phyloP scores from a whole-genome alignment of 1,140 invertebrate genomes.

The Neuroterus valhalla region DNA sequence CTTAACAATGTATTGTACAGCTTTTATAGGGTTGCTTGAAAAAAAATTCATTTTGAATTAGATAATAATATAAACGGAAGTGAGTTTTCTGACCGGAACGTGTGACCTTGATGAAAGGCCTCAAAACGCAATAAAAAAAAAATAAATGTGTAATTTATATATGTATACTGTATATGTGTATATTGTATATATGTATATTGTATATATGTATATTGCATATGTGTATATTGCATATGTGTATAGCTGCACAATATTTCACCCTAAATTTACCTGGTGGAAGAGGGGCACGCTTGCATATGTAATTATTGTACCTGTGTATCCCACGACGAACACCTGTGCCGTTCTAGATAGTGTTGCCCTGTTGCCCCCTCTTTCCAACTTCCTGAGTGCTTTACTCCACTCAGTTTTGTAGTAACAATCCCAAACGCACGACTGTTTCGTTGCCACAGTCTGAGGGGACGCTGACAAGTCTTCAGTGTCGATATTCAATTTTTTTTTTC shows the following conservation, averaged over 20 bases:
- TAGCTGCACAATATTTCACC: neutral
- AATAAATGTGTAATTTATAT: neutral
- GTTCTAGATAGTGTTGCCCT: constrained; percentile 38
- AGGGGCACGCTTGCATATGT: constrained; percentile 34
- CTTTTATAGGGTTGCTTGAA: too few relatives aligned
- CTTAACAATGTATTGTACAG: too few relatives aligned
- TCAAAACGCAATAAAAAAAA: neutral
- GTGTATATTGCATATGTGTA: neutral
- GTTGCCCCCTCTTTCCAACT: constrained; percentile 60
- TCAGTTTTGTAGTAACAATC: constrained; percentile 62
- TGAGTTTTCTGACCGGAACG: constrained; percentile 18
- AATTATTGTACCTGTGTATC: constrained; percentile 45
- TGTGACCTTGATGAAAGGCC: constrained; percentile 22
- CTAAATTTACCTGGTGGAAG: constrained; percentile 19
- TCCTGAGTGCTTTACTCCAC: constrained; percentile 61
- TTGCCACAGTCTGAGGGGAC: constrained; percentile 49
- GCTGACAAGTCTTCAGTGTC: constrained; percentile 24
- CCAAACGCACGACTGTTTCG: constrained; percentile 48
- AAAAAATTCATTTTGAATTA: neutral
- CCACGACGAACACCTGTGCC: constrained; percentile 61
- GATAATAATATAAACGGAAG: neutral
- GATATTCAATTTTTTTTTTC: constrained; percentile 7
- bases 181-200: neutral
- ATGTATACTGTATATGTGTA: too few relatives aligned
- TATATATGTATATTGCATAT: too few relatives aligned